Conservation (phyloP, 2,113 vertebrate species). For the Antigone vipio region DNA sequence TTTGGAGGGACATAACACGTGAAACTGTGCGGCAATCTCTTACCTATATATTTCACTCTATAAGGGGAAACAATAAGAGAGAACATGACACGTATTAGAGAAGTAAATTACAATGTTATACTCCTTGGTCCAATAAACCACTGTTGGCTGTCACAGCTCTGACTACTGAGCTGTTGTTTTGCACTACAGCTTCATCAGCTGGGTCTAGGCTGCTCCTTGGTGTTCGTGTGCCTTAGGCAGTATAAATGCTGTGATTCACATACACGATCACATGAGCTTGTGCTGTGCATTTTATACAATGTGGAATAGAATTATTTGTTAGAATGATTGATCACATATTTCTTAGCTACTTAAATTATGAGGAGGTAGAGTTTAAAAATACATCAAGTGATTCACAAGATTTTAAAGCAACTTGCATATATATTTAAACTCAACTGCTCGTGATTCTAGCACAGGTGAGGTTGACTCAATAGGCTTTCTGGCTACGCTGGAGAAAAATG, state of each 20-base stretch:
- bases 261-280: not conserved
- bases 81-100: conserved; percentile 72
- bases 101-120: conserved; percentile 76
- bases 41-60: conserved; percentile 69
- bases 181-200: conserved; percentile 70
- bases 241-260: conserved; percentile 62
- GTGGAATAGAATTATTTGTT: conserved; percentile 28
- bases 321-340: conserved; percentile 35
- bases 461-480: not conserved
- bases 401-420: conserved; percentile 1
- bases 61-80: conserved; percentile 72
- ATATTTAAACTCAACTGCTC: conserved; percentile 6
- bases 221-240: conserved; percentile 15
- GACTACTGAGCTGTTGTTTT: conserved; percentile 70
- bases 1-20: conserved; percentile 68
- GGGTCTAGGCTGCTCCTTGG: conserved; percentile 40
- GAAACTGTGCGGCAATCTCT: conserved; percentile 59
- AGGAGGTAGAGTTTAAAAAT: conserved; percentile 5
- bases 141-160: conserved; percentile 63
- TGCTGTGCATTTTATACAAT: not conserved
- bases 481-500: not conserved
- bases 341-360: conserved; percentile 39
- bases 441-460: conserved; percentile 6
- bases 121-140: conserved; percentile 71
- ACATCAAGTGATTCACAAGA: conserved; percentile 27